These are phyloP conservation scores for Ctenochaetus hawaiiensis DNA, from an alignment of 2,797 vertebrate genomes.

Conservation along the genomic window DNA sequence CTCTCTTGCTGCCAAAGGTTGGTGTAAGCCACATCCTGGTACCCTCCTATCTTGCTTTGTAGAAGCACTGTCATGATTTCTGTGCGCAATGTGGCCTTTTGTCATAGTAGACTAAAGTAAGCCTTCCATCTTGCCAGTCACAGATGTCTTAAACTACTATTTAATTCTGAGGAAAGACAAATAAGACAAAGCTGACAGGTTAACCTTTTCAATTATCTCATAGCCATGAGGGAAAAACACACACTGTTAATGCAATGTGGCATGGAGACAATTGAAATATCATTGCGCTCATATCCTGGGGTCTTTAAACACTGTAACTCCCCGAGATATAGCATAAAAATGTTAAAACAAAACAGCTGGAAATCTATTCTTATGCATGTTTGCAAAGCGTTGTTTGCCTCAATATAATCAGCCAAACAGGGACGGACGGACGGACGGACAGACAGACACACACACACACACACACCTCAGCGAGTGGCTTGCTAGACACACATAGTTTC, in stretches of 20 bases:
- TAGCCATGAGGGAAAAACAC: slow-evolving; percentile 65
- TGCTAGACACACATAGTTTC: slow-evolving; percentile 72
- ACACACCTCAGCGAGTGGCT: slow-evolving; percentile 63
- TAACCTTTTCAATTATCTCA: slow-evolving; percentile 82
- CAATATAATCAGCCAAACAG: slow-evolving; percentile 57
- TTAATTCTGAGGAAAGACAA: slow-evolving; percentile 55
- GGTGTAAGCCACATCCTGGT: neutral
- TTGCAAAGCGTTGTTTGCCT: slow-evolving; percentile 56
- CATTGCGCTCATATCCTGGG: slow-evolving; percentile 70
- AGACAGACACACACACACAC: slow-evolving; percentile 53
- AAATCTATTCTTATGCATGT: slow-evolving; percentile 37
- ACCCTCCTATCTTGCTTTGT: slow-evolving; percentile 23
- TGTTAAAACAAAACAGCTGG: slow-evolving; percentile 72
- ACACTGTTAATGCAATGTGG: slow-evolving; percentile 71
- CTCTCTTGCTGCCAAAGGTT: neutral
- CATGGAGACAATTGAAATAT: slow-evolving; percentile 78
- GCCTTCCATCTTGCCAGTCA: slow-evolving; percentile 66
- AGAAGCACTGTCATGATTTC: slow-evolving; percentile 37
- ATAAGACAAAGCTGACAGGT: slow-evolving; percentile 77
- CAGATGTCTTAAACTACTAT: slow-evolving; percentile 54
- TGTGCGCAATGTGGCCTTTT: slow-evolving; percentile 50
- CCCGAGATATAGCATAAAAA: slow-evolving; percentile 60
- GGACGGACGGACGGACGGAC: slow-evolving; percentile 26
- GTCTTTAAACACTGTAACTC: slow-evolving; percentile 49
- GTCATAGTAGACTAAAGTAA: slow-evolving; percentile 40